phyloP scores from a whole-genome alignment of 2,888 invertebrate species.

The Philereme transversata region DNA sequence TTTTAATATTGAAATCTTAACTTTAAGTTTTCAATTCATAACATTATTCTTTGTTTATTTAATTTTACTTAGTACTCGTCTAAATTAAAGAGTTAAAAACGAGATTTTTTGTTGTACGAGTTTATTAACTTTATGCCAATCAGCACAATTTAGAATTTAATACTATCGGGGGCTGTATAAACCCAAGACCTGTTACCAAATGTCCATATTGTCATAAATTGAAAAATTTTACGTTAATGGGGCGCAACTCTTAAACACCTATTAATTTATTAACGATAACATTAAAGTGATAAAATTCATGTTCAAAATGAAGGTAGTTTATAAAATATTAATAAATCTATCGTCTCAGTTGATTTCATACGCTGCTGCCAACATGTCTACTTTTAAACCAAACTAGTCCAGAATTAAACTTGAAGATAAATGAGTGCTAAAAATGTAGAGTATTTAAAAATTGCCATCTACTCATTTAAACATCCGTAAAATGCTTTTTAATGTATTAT shows the following conservation, averaged over 20 bases:
- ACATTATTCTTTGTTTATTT: conserved; percentile 51
- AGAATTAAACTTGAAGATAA: background rate
- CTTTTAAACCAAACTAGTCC: background rate
- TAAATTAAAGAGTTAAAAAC: conserved; percentile 41
- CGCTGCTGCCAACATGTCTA: conserved; percentile 14
- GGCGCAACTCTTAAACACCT: conserved; percentile 76
- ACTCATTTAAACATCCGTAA: conserved; percentile 17
- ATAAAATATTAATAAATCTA: conserved; percentile 10
- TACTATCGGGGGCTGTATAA: conserved; percentile 66
- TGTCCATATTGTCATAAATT: conserved; percentile 71
- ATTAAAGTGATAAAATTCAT: conserved; percentile 49
- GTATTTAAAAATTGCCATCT: conserved; percentile 23
- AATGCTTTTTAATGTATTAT: conserved; percentile 7
- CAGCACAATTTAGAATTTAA: conserved; percentile 43
- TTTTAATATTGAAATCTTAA: conserved; percentile 41
- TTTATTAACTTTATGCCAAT: conserved; percentile 51
- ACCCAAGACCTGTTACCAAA: conserved; percentile 68
- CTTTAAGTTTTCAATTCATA: conserved; percentile 44
- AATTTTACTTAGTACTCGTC: conserved; percentile 42
- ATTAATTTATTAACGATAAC: conserved; percentile 72
- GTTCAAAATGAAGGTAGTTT: too few species aligned
- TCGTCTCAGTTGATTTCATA: conserved; percentile 9
- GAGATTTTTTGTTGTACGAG: conserved; percentile 44
- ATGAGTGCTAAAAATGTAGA: conserved; percentile 2
- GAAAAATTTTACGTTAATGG: conserved; percentile 60